A percentile compares a stretch with the other conserved stretches of the same genome.
These are phyloP conservation scores for Cerastoderma edule DNA, from an alignment of 2,888 invertebrate genomes.

Conservation along the genomic window DNA sequence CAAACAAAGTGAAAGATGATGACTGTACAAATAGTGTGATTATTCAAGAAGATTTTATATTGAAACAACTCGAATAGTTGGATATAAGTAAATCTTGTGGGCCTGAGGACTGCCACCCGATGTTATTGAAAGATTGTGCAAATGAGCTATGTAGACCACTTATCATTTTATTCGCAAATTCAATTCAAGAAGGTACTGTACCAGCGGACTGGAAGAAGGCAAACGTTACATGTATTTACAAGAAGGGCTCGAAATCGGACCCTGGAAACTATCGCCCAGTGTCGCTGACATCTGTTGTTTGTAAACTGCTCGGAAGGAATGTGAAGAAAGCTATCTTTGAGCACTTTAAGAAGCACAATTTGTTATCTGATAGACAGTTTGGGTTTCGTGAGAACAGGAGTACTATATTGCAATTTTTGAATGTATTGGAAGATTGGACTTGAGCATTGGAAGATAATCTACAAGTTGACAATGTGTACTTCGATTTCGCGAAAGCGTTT, in stretches of 20 bases:
- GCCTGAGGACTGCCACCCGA: constrained; percentile 28
- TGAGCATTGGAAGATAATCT: no score
- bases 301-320: constrained; percentile 23
- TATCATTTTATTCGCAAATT: constrained; percentile 6
- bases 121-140: constrained; percentile 26
- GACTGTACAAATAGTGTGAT: neutral
- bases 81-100: constrained; percentile 23
- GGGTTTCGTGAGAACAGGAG: no score
- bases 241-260: constrained; percentile 22
- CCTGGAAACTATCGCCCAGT: no score
- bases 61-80: constrained; percentile 27
- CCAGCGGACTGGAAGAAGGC: constrained; percentile 24
- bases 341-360: no score
- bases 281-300: neutral
- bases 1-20: constrained; percentile 12
- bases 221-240: constrained; percentile 29
- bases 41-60: constrained; percentile 18
- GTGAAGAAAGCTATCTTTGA: no score
- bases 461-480: no score
- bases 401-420: no score
- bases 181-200: constrained; percentile 19
- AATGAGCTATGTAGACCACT: constrained; percentile 9
- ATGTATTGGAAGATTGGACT: no score
- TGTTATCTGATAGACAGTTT: no score
- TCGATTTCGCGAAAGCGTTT: no score